These are phyloP conservation scores for Oeneis ivallda DNA, from an alignment of 2,888 invertebrate genomes.

Conservation along the genomic window DNA sequence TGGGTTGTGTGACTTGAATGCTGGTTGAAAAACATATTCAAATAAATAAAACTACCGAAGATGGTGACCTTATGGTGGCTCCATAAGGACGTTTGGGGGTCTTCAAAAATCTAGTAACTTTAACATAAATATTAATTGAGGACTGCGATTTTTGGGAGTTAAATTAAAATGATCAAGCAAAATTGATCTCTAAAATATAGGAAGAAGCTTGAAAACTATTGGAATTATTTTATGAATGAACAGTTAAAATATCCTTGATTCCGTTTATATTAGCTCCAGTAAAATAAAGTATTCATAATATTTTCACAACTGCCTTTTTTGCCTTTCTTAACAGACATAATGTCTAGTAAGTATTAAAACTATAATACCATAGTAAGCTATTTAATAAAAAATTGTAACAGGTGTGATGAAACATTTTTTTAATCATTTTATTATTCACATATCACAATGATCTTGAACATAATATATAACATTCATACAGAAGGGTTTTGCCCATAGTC, in stretches of 20 bases:
- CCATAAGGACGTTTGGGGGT: no score
- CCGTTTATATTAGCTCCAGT: not conserved
- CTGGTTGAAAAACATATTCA: not conserved
- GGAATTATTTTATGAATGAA: not conserved
- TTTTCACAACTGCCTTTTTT: not conserved
- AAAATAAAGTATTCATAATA: not conserved
- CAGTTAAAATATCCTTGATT: not conserved
- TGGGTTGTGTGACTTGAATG: no score
- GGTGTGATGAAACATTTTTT: no score
- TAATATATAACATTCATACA: no score
- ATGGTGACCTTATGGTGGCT: no score
- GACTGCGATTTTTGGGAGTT: conserved; percentile 1
- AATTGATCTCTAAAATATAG: not conserved
- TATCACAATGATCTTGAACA: not conserved
- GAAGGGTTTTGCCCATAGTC: no score
- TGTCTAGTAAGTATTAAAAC: no score
- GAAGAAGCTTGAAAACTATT: not conserved
- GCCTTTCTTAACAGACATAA: no score
- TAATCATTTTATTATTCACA: not conserved
- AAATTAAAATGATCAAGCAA: not conserved
- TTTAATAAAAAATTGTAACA: no score
- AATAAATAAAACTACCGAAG: no score
- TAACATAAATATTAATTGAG: conserved; percentile 8
- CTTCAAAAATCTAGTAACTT: not conserved
- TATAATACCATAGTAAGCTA: no score